These are phyloP conservation scores for Sebastes schlegelii DNA, from an alignment of 2,113 vertebrate genomes.

Conservation along the genomic window DNA sequence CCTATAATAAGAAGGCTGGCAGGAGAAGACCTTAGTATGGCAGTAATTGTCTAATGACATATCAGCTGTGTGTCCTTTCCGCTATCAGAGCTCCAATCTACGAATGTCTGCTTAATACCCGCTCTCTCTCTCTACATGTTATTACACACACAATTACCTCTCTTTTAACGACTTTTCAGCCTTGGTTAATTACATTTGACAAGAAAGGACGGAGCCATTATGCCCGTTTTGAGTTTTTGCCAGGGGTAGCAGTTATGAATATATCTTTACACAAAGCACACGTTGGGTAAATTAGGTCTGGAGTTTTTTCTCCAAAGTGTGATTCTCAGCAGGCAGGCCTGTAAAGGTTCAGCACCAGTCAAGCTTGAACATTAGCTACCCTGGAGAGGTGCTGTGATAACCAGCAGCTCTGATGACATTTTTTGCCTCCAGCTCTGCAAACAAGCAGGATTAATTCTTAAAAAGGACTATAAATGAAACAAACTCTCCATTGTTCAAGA, in stretches of 20 bases:
- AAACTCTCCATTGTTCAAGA: slow-evolving; percentile 1
- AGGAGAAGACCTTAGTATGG: neutral
- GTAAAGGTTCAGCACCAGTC: slow-evolving; percentile 10
- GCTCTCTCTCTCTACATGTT: slow-evolving; percentile 33
- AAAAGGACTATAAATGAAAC: slow-evolving; percentile 26
- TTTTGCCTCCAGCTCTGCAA: slow-evolving; percentile 13
- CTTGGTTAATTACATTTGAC: slow-evolving; percentile 16
- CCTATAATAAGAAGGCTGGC: slow-evolving; percentile 20
- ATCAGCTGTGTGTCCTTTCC: slow-evolving; percentile 27
- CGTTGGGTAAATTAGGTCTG: neutral
- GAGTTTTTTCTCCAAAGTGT: neutral
- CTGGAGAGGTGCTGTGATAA: slow-evolving; percentile 20
- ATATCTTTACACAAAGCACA: neutral
- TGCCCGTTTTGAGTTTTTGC: slow-evolving; percentile 5
- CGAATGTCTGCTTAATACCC: slow-evolving; percentile 17
- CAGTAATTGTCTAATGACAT: slow-evolving; percentile 40
- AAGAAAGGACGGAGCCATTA: slow-evolving; percentile 11
- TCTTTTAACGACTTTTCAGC: slow-evolving; percentile 34
- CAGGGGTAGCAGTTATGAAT: neutral
- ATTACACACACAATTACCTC: slow-evolving; percentile 55
- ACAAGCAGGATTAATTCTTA: slow-evolving; percentile 33
- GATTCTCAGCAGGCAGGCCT: slow-evolving; percentile 5
- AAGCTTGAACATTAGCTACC: slow-evolving; percentile 9
- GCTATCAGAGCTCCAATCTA: slow-evolving; percentile 16
- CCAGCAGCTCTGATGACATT: neutral